Evolutionary conservation across 2,888 invertebrate species (phyloP).

Genomic region (Dione juno): DNA sequence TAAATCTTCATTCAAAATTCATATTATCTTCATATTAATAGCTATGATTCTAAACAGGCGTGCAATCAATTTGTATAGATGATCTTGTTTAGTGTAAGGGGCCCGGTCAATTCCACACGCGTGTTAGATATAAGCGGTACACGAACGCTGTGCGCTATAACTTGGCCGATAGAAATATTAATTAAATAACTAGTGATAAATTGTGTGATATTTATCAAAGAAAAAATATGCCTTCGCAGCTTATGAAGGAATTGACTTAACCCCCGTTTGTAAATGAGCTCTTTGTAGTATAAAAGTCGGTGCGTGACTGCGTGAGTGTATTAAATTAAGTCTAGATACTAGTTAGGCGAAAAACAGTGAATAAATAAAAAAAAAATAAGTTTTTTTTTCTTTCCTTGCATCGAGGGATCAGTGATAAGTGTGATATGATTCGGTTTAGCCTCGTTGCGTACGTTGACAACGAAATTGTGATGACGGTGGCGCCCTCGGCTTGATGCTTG

Average conservation of each 20-base stretch:
- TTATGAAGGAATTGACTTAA: conserved; percentile 68
- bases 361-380: conserved; percentile 55
- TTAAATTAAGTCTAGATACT: conserved; percentile 76
- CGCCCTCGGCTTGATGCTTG: conserved; percentile 53
- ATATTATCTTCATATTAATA: background rate
- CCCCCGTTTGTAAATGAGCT: conserved; percentile 75
- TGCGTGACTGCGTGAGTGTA: conserved; percentile 55
- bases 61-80: conserved; percentile 68
- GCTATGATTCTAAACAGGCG: conserved; percentile 4
- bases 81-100: conserved; percentile 74
- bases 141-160: conserved; percentile 53
- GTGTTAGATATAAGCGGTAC: conserved; percentile 46
- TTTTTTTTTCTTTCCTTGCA: conserved; percentile 58
- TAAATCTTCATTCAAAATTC: no score
- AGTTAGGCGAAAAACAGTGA: conserved; percentile 77
- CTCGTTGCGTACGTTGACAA: conserved; percentile 72
- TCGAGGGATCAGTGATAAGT: conserved; percentile 76
- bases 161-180: conserved; percentile 55
- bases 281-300: conserved; percentile 67
- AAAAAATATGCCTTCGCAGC: conserved; percentile 64
- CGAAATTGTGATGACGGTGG: conserved; percentile 63
- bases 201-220: conserved; percentile 70
- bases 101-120: conserved; percentile 72
- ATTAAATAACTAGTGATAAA: conserved; percentile 55
- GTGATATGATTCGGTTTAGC: conserved; percentile 55